Evolutionary conservation across 2,888 invertebrate species (phyloP), one percentile per base, ranked within the genome.

Genomic region (Neocrepidodera transversa): DNA sequence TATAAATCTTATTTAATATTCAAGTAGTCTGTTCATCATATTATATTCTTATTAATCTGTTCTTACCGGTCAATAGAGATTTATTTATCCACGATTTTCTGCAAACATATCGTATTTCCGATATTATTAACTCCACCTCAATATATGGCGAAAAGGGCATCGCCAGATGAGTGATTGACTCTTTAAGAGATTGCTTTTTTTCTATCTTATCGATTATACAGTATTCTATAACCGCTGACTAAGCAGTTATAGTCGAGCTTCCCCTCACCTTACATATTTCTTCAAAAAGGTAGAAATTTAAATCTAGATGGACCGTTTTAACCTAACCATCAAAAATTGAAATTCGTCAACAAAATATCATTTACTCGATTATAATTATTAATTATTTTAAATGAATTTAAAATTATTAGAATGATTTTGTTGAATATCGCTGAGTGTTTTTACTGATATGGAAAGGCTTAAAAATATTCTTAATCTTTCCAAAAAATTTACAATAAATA

Each of bases 201-300:
- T 16, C 11, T 32, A 18, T 13, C 42, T 16, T 42, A 36, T 45
- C 45, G 45, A 54, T 45, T 54, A 54, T 35, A 30, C 38, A 45
- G 70, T 74, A 72, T 71, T 75, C 72, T 74, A 76, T 74, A 75
- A 75, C 69, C 73, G 75, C 75, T 76, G 74, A 74, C 74, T 69
- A 66, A 64, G 73, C 54, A 47, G 45, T 54, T 54, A 26, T 1
- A 6, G 26, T 45, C 26, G 26, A 54, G 35, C 47, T 32, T 13
- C 28, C 26, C 54, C 26, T 54, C 45, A 42, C 54, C 45, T 45
- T 26, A 26, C 13, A 26, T 26, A 8, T 26, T 16, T 18, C 42
- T 20, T 18, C 20, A 42, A 18, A 10, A 10, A 20, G 7, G n/a
- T 2, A n/a, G 32, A 2, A 2, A 32, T n/a, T 2, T 11, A 13